These are phyloP conservation scores for Danionella cerebrum DNA, from an alignment of 2,113 vertebrate species.

Conservation along the genomic window DNA sequence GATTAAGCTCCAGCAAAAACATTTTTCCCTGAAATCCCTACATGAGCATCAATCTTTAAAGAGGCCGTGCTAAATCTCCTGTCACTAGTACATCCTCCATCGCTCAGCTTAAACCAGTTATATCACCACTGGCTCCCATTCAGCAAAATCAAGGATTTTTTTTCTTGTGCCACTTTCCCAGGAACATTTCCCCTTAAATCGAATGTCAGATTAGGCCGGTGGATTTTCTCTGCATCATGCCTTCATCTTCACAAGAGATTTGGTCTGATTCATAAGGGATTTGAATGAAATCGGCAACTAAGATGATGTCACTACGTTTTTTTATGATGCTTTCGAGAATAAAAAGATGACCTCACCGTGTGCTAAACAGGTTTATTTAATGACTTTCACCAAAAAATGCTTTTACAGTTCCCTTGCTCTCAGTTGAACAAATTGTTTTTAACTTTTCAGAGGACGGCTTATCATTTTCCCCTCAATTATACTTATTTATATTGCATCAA, in stretches of 20 bases:
- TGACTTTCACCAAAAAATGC: too few relatives aligned
- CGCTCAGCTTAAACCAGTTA: background rate
- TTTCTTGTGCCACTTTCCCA: background rate
- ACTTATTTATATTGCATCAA: too few relatives aligned
- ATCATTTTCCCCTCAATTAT: too few relatives aligned
- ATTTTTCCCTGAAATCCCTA: too few relatives aligned
- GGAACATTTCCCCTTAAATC: background rate
- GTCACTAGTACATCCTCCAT: background rate
- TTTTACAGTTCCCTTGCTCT: too few relatives aligned
- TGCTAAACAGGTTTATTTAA: too few relatives aligned
- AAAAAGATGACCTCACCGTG: background rate
- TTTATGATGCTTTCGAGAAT: background rate
- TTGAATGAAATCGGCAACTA: background rate
- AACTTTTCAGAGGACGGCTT: too few relatives aligned
- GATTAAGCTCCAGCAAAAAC: too few relatives aligned
- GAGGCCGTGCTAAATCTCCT: constrained; percentile 4
- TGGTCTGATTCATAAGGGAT: background rate
- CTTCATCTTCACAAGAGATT: background rate
- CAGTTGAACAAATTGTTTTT: too few relatives aligned
- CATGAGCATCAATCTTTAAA: background rate
- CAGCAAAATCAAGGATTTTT: background rate
- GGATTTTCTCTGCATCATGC: background rate
- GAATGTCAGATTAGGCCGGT: constrained; percentile 5
- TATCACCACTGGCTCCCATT: background rate
- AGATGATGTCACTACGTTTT: background rate